Base-by-base conservation (phyloP, 2,797 vertebrate species). In the Melanotaenia parkinsoni region DNA sequence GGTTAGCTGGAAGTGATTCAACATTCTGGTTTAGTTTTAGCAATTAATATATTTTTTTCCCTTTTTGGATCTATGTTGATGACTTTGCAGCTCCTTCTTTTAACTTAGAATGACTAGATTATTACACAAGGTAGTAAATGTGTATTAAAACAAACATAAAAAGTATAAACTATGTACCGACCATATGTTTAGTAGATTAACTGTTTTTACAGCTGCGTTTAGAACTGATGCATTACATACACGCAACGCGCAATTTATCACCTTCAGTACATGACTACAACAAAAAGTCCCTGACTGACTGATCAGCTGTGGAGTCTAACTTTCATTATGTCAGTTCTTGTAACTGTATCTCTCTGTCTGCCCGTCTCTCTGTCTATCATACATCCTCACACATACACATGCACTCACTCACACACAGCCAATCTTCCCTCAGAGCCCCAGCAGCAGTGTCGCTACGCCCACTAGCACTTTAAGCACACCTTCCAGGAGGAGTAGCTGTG, bases 381-480 rank as follows among this genome's bases (percentile, higher is more conserved):
- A 71, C 67, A 53, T 47, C 64, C 20, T 32, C 43, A 60, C 57
- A 54, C 12, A 40, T 51, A 58, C 61, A 60, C 80, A 54, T 71
- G 32, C 69, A 54, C 37, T 50, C 82, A 51, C 72, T 74, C 73
- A 88, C 76, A 88, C 82, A 71, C 83, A 99, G 98, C 98, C 98
- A 77, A 95, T 99, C 92, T 96, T 97, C 92, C 96, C 98, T 85
- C 96, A 97, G 91, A 99, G 98, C 89, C 98, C 98, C 88, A 96
- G 96, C 91, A 99, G 97, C 93, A 98, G 97, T n/a, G 95, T 96
- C 64, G 97, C 97, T 83, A 99, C 98, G 0, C 97, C 97, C 70
- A 96, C 97, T 87, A 98, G 97, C 91, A 98, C 97, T 77, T 96
- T 99, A 89, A 98, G 97, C 91, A 97, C 97, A 71, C 98, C 97